Evolutionary conservation across 2,113 vertebrate genomes (phyloP).

Genomic region (Lophius piscatorius): DNA sequence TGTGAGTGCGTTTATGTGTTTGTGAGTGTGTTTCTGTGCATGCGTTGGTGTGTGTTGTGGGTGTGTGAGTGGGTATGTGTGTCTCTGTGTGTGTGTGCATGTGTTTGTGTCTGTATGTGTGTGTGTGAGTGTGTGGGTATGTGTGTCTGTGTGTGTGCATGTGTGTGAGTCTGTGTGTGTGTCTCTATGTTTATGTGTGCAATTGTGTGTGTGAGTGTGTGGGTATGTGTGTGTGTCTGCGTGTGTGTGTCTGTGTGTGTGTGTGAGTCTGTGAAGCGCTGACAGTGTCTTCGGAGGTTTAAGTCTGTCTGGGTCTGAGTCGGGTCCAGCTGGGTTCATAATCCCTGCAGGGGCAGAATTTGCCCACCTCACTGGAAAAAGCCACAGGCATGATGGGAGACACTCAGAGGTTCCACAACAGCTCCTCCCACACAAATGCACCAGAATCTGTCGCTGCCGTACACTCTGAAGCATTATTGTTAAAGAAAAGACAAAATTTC

Average conservation of each 20-base stretch:
- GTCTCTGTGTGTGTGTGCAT: too few species aligned
- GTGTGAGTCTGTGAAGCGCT: conserved; percentile 39
- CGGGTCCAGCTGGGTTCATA: conserved; percentile 28
- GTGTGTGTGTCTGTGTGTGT: too few species aligned
- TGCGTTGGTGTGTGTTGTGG: too few species aligned
- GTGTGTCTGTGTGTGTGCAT: conserved; percentile 10
- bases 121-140: conserved; percentile 14
- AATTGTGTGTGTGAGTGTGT: conserved; percentile 8
- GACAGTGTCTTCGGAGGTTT: conserved; percentile 53
- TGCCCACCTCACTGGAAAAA: conserved; percentile 55
- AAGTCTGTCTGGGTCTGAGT: conserved; percentile 32
- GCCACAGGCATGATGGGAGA: conserved; percentile 8
- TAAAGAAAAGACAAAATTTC: not conserved
- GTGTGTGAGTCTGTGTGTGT: conserved; percentile 10
- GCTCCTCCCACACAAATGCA: not conserved
- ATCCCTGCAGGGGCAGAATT: conserved; percentile 21
- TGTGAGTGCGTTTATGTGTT: conserved; percentile 13
- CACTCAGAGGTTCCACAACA: not conserved
- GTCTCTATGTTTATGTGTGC: too few species aligned
- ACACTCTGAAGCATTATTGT: not conserved
- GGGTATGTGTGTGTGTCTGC: conserved; percentile 8
- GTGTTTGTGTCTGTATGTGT: conserved; percentile 21
- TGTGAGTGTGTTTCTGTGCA: too few species aligned
- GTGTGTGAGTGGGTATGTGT: too few species aligned
- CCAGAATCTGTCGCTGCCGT: not conserved